Percentiles rank a stretch among this genome's conserved stretches.
Evolutionary conservation across 2,113 vertebrate genomes (phyloP).

Genomic region (Alethe diademata): DNA sequence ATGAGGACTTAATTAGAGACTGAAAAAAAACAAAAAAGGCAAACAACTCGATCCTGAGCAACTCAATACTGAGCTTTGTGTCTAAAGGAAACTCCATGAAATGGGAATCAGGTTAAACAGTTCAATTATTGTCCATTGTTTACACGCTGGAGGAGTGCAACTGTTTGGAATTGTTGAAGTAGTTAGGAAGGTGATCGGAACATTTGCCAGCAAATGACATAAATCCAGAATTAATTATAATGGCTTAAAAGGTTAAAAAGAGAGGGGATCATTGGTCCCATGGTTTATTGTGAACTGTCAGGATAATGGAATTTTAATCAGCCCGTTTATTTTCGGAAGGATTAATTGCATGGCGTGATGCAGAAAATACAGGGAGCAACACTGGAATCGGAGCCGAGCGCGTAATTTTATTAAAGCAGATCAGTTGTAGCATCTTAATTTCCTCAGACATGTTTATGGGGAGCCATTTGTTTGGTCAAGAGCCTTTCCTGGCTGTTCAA

Average conservation of each 20-base stretch:
- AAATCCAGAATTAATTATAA: conserved; percentile 79
- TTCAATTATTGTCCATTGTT: conserved; percentile 47
- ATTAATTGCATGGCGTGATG: conserved; percentile 72
- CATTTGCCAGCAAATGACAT: conserved; percentile 79
- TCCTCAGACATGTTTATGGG: conserved; percentile 67
- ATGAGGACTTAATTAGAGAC: conserved; percentile 2
- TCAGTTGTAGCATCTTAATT: conserved; percentile 69
- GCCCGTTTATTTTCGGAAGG: conserved; percentile 74
- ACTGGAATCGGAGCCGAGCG: conserved; percentile 21
- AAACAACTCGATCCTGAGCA: neutral
- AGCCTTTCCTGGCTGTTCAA: conserved; percentile 26
- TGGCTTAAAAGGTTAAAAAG: conserved; percentile 65
- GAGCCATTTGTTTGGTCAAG: conserved; percentile 54
- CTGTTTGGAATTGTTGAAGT: conserved; percentile 69
- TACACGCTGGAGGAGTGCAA: conserved; percentile 40
- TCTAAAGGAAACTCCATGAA: conserved; percentile 55
- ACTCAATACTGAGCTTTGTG: conserved; percentile 44
- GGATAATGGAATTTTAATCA: conserved; percentile 79
- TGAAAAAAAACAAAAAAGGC: neutral
- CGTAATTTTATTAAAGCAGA: conserved; percentile 66
- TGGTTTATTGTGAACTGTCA: conserved; percentile 73
- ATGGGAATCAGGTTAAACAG: conserved; percentile 64
- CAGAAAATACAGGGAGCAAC: conserved; percentile 53
- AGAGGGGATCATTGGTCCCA: conserved; percentile 51
- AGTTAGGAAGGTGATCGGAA: conserved; percentile 76